Evolutionary conservation across 1,140 invertebrate species (phyloP), one percentile per base, ranked within the genome.

Genomic region (Drosophila parabipectinata): DNA sequence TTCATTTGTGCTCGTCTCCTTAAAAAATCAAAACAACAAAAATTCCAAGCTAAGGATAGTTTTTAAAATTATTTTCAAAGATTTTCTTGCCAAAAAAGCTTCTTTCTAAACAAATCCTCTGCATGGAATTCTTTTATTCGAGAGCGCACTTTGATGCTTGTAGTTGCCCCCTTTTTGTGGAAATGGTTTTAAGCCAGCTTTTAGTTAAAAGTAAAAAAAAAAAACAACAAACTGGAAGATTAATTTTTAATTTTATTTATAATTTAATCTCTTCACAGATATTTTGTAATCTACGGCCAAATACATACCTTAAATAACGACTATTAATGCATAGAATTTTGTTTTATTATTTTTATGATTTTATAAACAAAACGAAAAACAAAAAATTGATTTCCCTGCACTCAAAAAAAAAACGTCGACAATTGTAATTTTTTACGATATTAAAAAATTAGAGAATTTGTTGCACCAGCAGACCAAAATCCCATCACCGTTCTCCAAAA

Each of bases 231-330:
- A 61, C 61, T 76, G 56, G 62, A 74, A 72, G 50, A 89, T 84
- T 69, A 75, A 90, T 85, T 89, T 87, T 85, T 75, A 81, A 79
- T 87, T 85, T 85, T 91, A 90, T 88, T 91, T 90, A 90, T 84
- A 77, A 90, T 91, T 91, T 89, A 88, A 90, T 91, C 84, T 91
- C 76, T 91, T 91, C 90, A 91, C 90, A 91, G 90, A 91, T 91
- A 91, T 91, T 91, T 87, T 91, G 82, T 91, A 91, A 91, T 91
- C 90, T 91, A 91, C 90, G 82, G 89, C 90, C 90, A 91, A 91
- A 91, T 88, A 91, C 79, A 87, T 91, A 87, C 90, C 89, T 81
- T 90, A 90, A 83, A 83, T 91, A 89, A 80, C 79, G 62, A 77
- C 66, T 75, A 78, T 85, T 80, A 83, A 85, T 80, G 69, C 83